Base-by-base conservation (phyloP, 2,113 vertebrate genomes). In the Aptenodytes patagonicus region DNA sequence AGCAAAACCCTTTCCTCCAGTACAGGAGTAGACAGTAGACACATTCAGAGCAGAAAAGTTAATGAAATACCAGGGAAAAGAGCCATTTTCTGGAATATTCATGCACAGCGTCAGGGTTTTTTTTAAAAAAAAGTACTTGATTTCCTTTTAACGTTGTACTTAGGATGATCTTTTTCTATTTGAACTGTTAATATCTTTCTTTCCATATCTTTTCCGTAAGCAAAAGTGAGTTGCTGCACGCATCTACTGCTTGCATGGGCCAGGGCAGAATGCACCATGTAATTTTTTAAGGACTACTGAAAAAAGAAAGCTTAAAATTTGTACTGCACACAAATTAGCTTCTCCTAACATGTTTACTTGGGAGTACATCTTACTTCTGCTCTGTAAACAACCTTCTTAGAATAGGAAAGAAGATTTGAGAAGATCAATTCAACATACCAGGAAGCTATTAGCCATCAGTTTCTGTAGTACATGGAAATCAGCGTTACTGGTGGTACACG, bases 211-310 rank as follows among this genome's bases (percentile, higher is more conserved):
- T 64, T 36, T 80, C 58, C 46, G 26, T 55, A 70, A 73, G 29
- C 69, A 70, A 77, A 97, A 78, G 29, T 18, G 57, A 91, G 57
- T 31, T 79, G 47, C 44, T 49, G 49, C 24, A 77, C 11, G 2
- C 15, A 54, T 17, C 18, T 52, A 79, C 44, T 55, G 20, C 40
- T 38, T 62, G 25, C 34, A 31, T 4, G 18, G 73, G 18, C n/a
- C 52, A 14, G 13, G 40, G 54, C 36, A 89, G 31, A 93, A 72
- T 25, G 18, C 2, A 32, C 2, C 10, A 10, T 0, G 1, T 28
- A 3, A 57, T 34, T 83, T 77, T 84, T 55, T 17, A 89, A 81
- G 44, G 18, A 87, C 28, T 57, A 31, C 14, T 17, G 9, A 93
- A 32, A 70, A 87, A 83, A 84, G 20, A 0, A 4, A 84, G 47